These are phyloP conservation scores for Stenotaenia linearis DNA, from an alignment of 2,888 invertebrate genomes.

Conservation along the genomic window DNA sequence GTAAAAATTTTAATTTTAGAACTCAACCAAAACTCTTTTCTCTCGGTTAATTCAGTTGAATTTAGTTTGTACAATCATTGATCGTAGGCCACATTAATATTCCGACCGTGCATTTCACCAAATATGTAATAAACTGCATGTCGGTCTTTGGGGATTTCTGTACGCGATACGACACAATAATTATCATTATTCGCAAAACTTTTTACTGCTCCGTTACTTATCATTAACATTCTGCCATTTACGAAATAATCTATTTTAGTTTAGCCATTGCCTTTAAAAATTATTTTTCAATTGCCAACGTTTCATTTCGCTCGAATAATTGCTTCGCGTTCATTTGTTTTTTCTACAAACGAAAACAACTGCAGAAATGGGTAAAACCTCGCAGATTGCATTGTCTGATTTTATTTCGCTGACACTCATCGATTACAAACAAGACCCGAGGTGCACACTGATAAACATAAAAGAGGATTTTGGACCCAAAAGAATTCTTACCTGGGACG, in stretches of 20 bases:
- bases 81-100: not conserved
- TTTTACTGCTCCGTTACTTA: too few species aligned
- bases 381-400: not conserved
- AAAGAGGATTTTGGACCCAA: not conserved
- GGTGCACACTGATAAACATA: not conserved
- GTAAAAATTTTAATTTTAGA: not conserved
- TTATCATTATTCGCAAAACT: not conserved
- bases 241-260: too few species aligned
- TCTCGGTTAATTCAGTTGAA: not conserved
- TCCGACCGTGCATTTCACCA: not conserved
- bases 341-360: not conserved
- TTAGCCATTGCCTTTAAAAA: too few species aligned
- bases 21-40: not conserved
- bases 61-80: not conserved
- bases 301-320: not conserved
- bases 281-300: too few species aligned
- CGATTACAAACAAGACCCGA: not conserved
- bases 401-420: not conserved
- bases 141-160: not conserved
- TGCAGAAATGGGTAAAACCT: not conserved
- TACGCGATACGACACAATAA: not conserved
- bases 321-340: not conserved
- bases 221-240: not conserved
- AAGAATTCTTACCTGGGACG: conserved; percentile 7
- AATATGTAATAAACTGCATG: not conserved